phyloP scores from a whole-genome alignment of 1,140 invertebrate genomes.

The Macrosteles quadrilineatus region DNA sequence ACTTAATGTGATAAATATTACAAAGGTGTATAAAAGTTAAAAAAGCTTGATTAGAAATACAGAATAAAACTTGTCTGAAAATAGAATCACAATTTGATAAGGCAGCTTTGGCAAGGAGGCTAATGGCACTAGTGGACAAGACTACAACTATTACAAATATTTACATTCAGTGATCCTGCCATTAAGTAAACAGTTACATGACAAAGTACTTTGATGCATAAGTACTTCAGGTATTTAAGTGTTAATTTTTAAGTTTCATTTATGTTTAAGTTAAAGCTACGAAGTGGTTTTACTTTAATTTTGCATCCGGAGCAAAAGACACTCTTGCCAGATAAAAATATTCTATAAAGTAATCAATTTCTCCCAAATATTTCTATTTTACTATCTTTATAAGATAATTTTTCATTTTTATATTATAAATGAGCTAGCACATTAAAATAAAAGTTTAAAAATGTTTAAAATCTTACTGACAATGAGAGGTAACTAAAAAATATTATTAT shows the following conservation, averaged over 20 bases:
- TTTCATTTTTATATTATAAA: no score
- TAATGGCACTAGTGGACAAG: background rate
- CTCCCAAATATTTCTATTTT: no score
- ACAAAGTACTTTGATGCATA: background rate
- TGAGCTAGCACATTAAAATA: no score
- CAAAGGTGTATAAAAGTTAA: background rate
- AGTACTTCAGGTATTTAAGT: background rate
- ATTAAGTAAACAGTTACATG: background rate
- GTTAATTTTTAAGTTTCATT: background rate
- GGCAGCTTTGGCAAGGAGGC: conserved; percentile 12
- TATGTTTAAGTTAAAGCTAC: background rate
- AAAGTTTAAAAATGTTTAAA: no score
- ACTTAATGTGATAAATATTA: background rate
- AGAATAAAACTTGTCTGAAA: background rate
- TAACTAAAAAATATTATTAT: no score
- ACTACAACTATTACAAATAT: background rate
- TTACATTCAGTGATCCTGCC: background rate
- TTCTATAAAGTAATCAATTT: no score
- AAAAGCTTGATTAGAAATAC: no score
- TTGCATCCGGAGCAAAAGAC: no score
- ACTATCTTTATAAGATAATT: no score
- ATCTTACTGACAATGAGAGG: no score
- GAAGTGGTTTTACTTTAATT: background rate
- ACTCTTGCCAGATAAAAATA: no score
- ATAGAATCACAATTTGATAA: background rate